Percentiles rank a stretch among this genome's conserved stretches.
Conservation (phyloP, 2,797 vertebrate genomes). For the Otolemur crassicaudatus region DNA sequence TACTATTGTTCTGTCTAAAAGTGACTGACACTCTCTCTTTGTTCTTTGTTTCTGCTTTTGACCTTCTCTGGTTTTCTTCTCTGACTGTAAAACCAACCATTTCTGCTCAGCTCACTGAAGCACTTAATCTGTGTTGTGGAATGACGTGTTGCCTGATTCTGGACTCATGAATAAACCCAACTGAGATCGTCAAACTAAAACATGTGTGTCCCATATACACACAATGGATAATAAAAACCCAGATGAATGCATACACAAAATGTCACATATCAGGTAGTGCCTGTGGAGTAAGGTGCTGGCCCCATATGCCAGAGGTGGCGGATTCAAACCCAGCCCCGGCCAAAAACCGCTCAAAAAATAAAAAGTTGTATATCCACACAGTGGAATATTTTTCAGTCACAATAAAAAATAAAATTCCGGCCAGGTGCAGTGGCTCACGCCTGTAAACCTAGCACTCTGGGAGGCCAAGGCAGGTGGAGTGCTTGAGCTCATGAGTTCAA, state of each 20-base stretch:
- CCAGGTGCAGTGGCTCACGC: too few species aligned
- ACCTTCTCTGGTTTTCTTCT: neutral
- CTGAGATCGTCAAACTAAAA: neutral
- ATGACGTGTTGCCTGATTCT: neutral
- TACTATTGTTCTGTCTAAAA: neutral
- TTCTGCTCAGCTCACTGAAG: neutral
- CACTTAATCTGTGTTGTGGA: neutral
- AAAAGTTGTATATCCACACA: too few species aligned
- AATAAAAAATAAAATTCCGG: neutral
- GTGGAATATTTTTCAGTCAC: neutral
- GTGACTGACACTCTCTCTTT: neutral
- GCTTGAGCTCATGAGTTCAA: too few species aligned
- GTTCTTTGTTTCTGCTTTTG: neutral
- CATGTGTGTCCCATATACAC: neutral
- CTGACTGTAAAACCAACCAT: neutral
- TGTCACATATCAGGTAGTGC: too few species aligned
- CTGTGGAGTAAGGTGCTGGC: too few species aligned
- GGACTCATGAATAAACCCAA: neutral
- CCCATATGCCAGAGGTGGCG: too few species aligned
- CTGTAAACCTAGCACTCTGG: too few species aligned
- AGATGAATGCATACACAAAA: neutral
- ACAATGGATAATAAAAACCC: neutral
- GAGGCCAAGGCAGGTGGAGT: too few species aligned
- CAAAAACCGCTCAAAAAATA: too few species aligned
- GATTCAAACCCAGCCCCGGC: too few species aligned